Percentiles rank a stretch among this genome's conserved stretches.
Conservation (phyloP, 2,888 invertebrate genomes). For the Stomorhina lunata region DNA sequence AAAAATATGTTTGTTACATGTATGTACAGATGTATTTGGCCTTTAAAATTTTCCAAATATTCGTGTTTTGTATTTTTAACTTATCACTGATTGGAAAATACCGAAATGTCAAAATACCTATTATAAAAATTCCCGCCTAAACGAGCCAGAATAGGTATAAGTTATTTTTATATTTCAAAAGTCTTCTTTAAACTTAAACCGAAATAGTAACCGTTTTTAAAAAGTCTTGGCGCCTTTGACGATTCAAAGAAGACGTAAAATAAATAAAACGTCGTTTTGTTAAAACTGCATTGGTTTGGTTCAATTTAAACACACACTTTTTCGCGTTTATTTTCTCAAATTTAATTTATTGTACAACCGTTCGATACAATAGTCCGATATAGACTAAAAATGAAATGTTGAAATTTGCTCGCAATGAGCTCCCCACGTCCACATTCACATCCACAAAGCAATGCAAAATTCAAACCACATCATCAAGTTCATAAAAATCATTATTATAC, state of each 20-base stretch:
- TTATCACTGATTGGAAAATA: background rate
- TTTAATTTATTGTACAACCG: slow-evolving; percentile 71
- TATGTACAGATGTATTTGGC: slow-evolving; percentile 6
- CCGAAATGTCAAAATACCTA: background rate
- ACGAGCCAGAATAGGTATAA: background rate
- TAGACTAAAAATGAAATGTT: slow-evolving; percentile 73
- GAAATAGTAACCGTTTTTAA: background rate
- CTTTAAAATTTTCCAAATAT: background rate
- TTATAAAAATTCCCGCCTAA: background rate
- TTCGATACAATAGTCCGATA: slow-evolving; percentile 74
- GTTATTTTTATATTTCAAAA: background rate
- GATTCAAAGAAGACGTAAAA: slow-evolving; percentile 35
- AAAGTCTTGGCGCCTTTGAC: slow-evolving; percentile 51
- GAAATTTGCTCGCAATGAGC: slow-evolving; percentile 50
- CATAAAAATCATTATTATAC: slow-evolving; percentile 46
- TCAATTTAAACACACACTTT: background rate
- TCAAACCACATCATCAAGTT: slow-evolving; percentile 64
- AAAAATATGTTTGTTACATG: background rate
- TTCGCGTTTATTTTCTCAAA: slow-evolving; percentile 5
- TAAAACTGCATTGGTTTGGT: slow-evolving; percentile 41
- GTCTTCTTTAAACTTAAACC: background rate
- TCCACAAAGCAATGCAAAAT: slow-evolving; percentile 37
- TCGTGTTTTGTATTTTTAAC: background rate
- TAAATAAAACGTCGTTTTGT: slow-evolving; percentile 20
- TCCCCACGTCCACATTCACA: slow-evolving; percentile 25